Conservation (phyloP, 2,888 invertebrate species). For the Acrobeloides nanus region DNA sequence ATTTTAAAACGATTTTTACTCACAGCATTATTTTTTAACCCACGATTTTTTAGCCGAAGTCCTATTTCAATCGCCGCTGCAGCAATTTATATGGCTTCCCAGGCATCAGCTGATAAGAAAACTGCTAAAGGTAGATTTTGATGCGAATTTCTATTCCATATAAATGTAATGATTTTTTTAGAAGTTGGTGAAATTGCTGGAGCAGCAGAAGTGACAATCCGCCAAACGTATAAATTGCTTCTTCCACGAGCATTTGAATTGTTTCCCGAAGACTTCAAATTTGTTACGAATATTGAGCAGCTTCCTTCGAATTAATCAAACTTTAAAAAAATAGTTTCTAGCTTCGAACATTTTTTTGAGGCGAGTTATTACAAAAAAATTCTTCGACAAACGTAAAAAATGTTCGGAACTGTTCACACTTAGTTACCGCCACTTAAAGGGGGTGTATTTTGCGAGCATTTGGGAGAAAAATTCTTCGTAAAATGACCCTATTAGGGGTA, state of each 20-base stretch:
- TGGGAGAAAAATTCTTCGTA: too few species aligned
- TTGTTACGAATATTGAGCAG: conserved; percentile 84
- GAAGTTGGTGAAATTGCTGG: conserved; percentile 98
- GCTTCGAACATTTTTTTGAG: too few species aligned
- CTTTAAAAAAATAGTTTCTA: too few species aligned
- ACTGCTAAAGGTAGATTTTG: conserved; percentile 71
- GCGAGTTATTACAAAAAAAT: too few species aligned
- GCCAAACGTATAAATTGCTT: conserved; percentile 94
- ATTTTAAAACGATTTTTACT: too few species aligned
- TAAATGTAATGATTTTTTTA: too few species aligned
- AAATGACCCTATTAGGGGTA: too few species aligned
- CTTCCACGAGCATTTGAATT: conserved; percentile 82
- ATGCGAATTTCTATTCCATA: too few species aligned
- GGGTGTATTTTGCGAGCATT: too few species aligned
- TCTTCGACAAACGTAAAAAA: too few species aligned
- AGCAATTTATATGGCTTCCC: conserved; percentile 96
- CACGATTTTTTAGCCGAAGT: conserved; percentile 67
- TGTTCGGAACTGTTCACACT: too few species aligned
- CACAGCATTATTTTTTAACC: conserved; percentile 3
- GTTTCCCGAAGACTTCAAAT: conserved; percentile 92
- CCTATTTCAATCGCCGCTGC: conserved; percentile 98
- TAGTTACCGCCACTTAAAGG: too few species aligned
- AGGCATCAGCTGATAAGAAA: conserved; percentile 83
- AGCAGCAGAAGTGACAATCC: conserved; percentile 92
- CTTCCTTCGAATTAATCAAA: conserved; percentile 64